phyloP scores from a whole-genome alignment of 2,797 vertebrate species.

The Syndactyla subalaris region DNA sequence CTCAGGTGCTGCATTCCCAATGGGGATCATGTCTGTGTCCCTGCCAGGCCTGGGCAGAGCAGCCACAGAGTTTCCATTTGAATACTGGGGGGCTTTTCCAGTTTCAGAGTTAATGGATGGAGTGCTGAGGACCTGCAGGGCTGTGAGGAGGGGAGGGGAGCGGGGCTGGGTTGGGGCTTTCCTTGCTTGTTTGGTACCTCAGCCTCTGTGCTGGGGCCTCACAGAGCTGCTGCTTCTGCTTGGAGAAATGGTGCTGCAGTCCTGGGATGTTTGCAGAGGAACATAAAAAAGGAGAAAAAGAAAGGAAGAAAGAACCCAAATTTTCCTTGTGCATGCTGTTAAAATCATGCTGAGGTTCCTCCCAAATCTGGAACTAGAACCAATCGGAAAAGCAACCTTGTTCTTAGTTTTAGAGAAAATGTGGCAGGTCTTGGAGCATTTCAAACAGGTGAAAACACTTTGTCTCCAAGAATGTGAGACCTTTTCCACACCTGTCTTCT shows the following conservation, averaged over 20 bases:
- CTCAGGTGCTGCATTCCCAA: not conserved
- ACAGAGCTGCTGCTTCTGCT: not conserved
- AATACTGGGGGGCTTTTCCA: rapidly evolving
- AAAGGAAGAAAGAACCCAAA: not conserved
- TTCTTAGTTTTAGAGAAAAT: not conserved
- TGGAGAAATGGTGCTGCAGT: not conserved
- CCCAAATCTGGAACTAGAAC: not conserved
- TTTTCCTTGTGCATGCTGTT: not conserved
- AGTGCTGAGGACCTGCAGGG: not conserved
- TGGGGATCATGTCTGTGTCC: rapidly evolving
- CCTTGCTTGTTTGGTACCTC: not conserved
- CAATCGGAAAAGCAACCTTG: not conserved
- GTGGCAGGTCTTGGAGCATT: not conserved
- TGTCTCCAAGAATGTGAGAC: not conserved
- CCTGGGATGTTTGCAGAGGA: not conserved
- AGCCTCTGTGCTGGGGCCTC: not conserved
- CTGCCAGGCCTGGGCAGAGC: not conserved
- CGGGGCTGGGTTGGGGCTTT: rapidly evolving
- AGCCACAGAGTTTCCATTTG: rapidly evolving
- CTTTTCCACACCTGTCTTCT: not conserved
- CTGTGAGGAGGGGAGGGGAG: not conserved
- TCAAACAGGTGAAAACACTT: not conserved
- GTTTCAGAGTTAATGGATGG: rapidly evolving
- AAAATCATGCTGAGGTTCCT: not conserved
- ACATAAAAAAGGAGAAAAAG: too few relatives aligned